Conservation (phyloP, 1,140 invertebrate genomes). For the Bombus pyrosoma region DNA sequence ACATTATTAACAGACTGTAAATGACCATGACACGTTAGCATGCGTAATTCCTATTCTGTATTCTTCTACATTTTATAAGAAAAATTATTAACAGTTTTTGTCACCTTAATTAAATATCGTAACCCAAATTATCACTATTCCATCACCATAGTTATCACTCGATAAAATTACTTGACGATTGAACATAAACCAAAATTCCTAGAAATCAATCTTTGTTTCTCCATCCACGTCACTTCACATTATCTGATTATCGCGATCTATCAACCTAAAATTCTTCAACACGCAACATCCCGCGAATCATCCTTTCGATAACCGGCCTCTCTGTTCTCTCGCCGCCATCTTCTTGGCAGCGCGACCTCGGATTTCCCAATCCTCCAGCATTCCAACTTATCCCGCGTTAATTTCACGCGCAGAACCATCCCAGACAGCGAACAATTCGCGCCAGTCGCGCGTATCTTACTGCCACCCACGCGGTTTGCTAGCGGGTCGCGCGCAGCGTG, state of each 20-base stretch:
- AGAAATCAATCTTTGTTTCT: not conserved
- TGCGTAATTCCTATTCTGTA: too few relatives aligned
- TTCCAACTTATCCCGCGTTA: not conserved
- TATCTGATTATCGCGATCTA: not conserved
- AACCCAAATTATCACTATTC: not conserved
- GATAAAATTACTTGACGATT: not conserved
- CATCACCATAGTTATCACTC: not conserved
- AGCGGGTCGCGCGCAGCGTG: not conserved
- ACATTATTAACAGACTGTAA: too few relatives aligned
- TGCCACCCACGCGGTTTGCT: constrained; percentile 18
- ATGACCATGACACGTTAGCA: too few relatives aligned
- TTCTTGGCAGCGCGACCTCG: not conserved
- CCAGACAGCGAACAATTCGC: constrained; percentile 31
- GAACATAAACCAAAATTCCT: not conserved
- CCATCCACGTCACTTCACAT: not conserved
- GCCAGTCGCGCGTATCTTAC: constrained; percentile 17
- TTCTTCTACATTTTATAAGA: too few relatives aligned
- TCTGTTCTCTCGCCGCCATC: not conserved
- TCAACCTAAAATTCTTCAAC: not conserved
- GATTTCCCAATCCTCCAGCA: constrained; percentile 12
- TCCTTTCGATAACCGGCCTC: not conserved
- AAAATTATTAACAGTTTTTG: too few relatives aligned
- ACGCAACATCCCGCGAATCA: not conserved
- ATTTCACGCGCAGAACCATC: constrained; percentile 15
- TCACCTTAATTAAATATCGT: not conserved